Conservation (phyloP, 2,113 vertebrate species). For the Percopsis transmontana region DNA sequence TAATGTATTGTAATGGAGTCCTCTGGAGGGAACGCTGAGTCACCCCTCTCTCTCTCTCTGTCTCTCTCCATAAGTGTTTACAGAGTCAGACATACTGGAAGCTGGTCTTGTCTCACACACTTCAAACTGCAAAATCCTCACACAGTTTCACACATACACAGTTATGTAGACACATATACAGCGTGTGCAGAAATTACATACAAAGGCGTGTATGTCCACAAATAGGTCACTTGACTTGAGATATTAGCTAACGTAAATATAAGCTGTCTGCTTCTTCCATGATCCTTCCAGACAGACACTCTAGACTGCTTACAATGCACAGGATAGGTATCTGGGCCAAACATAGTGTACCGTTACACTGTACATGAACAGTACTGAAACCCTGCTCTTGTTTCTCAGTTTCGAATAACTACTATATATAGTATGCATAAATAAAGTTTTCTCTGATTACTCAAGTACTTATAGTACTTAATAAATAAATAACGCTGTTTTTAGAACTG, state of each 20-base stretch:
- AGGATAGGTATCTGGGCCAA: slow-evolving; percentile 1
- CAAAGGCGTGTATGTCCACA: not conserved
- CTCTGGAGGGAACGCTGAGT: slow-evolving; percentile 37
- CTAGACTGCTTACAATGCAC: not conserved
- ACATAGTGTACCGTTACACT: not conserved
- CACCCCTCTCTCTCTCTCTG: slow-evolving; percentile 50
- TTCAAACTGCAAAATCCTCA: not conserved
- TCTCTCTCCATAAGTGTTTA: not conserved
- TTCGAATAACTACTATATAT: not conserved
- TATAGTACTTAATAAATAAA: no score
- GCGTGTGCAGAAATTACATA: not conserved
- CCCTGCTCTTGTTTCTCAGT: not conserved
- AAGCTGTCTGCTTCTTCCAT: no score
- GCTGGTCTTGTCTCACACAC: slow-evolving; percentile 6
- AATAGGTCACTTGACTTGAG: not conserved
- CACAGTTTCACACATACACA: not conserved
- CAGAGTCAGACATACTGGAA: slow-evolving; percentile 25
- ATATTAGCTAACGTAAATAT: no score
- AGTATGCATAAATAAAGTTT: no score
- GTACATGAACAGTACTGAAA: no score
- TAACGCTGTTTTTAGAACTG: no score
- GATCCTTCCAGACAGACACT: not conserved
- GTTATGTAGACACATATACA: not conserved
- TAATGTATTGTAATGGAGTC: slow-evolving; percentile 71
- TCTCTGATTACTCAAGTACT: no score